A percentile compares a stretch with the other conserved stretches of the same genome.
phyloP scores from a whole-genome alignment of 2,113 vertebrate genomes.

The Nannobrachium achirus region DNA sequence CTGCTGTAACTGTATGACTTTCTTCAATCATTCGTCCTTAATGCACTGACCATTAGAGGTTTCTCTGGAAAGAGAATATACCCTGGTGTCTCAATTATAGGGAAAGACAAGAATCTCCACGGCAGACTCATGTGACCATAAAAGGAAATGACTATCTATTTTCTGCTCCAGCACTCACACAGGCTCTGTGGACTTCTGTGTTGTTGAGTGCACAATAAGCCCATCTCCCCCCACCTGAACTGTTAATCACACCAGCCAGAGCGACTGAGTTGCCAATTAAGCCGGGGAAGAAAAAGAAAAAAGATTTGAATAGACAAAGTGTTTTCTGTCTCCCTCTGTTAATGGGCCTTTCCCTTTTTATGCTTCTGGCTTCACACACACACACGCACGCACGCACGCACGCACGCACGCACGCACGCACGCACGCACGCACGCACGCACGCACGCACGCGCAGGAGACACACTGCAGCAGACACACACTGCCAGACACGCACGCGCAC shows the following conservation, averaged over 20 bases:
- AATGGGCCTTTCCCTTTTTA: conserved; percentile 9
- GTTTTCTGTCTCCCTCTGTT: background rate
- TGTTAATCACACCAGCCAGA: conserved; percentile 59
- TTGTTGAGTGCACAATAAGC: conserved; percentile 52
- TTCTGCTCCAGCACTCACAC: conserved; percentile 70
- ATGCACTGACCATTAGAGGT: conserved; percentile 76
- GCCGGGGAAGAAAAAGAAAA: conserved; percentile 29
- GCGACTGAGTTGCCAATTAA: conserved; percentile 62
- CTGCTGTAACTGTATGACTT: conserved; percentile 70
- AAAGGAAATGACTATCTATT: conserved; percentile 74
- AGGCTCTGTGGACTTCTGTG: conserved; percentile 33
- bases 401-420: too few relatives aligned
- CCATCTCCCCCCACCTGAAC: conserved; percentile 59
- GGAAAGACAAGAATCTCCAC: conserved; percentile 60
- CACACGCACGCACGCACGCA: too few relatives aligned
- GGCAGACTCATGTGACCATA: conserved; percentile 61
- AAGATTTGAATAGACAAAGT: conserved; percentile 60
- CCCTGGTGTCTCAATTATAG: conserved; percentile 79
- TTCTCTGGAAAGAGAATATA: conserved; percentile 73
- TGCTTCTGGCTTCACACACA: background rate
- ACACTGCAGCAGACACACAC: background rate
- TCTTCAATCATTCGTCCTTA: conserved; percentile 77
- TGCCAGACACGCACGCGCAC: too few relatives aligned
- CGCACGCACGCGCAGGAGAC: too few relatives aligned
- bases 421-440: too few relatives aligned